phyloP scores from a whole-genome alignment of 2,113 vertebrate species.

The Carollia perspicillata region DNA sequence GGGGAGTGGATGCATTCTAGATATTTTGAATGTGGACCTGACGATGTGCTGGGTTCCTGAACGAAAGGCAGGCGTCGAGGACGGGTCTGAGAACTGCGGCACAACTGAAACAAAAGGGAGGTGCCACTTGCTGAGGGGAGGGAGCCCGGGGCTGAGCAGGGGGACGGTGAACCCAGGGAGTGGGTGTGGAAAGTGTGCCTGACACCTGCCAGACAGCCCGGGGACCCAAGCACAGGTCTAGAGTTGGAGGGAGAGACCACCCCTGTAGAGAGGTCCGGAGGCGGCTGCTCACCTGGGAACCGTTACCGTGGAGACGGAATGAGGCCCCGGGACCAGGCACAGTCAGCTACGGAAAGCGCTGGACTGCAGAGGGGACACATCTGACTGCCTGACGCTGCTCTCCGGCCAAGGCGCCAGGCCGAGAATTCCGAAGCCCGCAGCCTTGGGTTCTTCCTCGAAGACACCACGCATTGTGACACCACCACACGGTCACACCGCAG shows the following conservation, averaged over 20 bases:
- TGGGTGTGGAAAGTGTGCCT: not conserved
- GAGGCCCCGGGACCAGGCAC: not conserved
- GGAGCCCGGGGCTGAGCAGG: not conserved
- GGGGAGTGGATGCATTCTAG: no score
- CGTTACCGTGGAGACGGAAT: not conserved
- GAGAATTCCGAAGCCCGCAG: not conserved
- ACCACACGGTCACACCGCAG: not conserved
- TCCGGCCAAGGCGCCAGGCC: not conserved
- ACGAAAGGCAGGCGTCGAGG: not conserved
- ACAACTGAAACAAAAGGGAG: not conserved
- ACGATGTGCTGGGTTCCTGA: not conserved
- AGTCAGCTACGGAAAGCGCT: no score
- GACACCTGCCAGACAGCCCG: not conserved
- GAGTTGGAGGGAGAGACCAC: not conserved
- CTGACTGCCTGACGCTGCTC: not conserved
- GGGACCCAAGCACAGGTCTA: not conserved
- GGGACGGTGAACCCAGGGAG: not conserved
- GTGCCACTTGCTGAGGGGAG: no score
- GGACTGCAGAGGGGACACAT: no score
- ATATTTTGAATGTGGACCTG: not conserved
- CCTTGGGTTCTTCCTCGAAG: not conserved
- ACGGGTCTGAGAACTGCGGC: not conserved
- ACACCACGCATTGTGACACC: not conserved
- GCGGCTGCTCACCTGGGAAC: not conserved
- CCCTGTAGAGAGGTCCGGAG: no score